A percentile compares a stretch with the other conserved stretches of the same genome.
Evolutionary conservation across 2,797 vertebrate genomes (phyloP).

Genomic region (Glossophaga mutica): DNA sequence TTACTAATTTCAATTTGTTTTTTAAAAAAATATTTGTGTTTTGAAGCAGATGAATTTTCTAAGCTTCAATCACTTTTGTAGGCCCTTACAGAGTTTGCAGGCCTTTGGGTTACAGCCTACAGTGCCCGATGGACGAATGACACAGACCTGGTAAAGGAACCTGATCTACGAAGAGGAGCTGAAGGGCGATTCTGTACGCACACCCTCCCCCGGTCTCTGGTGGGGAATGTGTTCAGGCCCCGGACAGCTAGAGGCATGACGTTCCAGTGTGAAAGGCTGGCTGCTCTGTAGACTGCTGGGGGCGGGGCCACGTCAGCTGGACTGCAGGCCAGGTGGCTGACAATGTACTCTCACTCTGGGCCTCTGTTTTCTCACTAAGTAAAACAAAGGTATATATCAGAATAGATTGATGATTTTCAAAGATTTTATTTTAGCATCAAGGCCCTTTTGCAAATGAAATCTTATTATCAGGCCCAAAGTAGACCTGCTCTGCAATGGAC

Average conservation of each 20-base stretch:
- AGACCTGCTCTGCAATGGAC: background rate
- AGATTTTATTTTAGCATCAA: background rate
- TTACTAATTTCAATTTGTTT: background rate
- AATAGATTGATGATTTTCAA: background rate
- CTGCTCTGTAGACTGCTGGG: background rate
- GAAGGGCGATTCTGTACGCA: background rate
- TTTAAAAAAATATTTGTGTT: background rate
- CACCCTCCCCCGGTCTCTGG: background rate
- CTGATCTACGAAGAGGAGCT: background rate
- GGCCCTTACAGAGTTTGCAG: background rate
- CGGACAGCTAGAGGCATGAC: background rate
- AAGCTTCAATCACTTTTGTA: background rate
- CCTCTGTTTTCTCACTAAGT: background rate
- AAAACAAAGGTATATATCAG: background rate
- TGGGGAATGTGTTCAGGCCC: background rate
- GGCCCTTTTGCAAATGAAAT: background rate
- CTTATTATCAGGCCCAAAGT: background rate
- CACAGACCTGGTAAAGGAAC: background rate
- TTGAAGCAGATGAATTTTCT: background rate
- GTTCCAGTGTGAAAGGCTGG: background rate
- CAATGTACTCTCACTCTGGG: background rate
- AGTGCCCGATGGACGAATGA: background rate
- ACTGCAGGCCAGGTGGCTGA: background rate
- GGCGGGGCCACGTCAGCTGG: background rate
- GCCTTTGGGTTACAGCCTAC: background rate